Evolutionary conservation across 2,888 invertebrate species (phyloP), one percentile per base, ranked within the genome.

Genomic region (Apotomis turbidana): DNA sequence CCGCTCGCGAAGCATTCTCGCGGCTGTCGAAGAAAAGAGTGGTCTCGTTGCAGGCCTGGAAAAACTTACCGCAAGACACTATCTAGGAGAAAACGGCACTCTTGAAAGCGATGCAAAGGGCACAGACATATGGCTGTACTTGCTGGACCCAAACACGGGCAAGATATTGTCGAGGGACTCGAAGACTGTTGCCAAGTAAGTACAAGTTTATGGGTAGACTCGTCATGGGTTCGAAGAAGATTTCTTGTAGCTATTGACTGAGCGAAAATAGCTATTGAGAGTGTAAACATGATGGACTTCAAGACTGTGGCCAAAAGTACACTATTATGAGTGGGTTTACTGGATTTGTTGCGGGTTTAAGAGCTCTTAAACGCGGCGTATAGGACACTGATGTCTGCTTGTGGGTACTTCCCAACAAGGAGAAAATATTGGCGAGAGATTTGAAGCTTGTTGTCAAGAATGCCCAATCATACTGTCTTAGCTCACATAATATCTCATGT

Each of bases 51-150:
- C 97, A 3, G 97, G 97, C 0, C 94, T 98, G 59, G 98, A 98
- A 83, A 96, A 96, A 77, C 94, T 98, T n/a, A 96, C 97, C n/a
- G 95, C 96, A 1, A 94, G 96, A 68, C 96, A 97, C 83, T 96
- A 94, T 77, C 85, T 96, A 9, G 95, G 95, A 10, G 95, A 95
- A 64, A 97, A 97, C 83, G 96, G 96, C 4, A 96, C 97, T 0
- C 86, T 97, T 27, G 96, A 96, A 78, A 95, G 95, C 73, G 96
- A 97, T 83, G 91, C 95, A 0, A 94, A 94, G 5, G 97, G 97
- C 6, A 97, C 97, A 0, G 98, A 98, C 80, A 95, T 98, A 5
- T 98, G 97, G 97, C 95, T 98, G 85, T 98, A 98, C 81, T 94
- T 96, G 0, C 93, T 98, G 3, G 97, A 98, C 89, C 97, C 98